Percentiles rank a stretch among this genome's conserved stretches.
phyloP scores from a whole-genome alignment of 2,113 vertebrate species.

The Dasyprocta punctata region DNA sequence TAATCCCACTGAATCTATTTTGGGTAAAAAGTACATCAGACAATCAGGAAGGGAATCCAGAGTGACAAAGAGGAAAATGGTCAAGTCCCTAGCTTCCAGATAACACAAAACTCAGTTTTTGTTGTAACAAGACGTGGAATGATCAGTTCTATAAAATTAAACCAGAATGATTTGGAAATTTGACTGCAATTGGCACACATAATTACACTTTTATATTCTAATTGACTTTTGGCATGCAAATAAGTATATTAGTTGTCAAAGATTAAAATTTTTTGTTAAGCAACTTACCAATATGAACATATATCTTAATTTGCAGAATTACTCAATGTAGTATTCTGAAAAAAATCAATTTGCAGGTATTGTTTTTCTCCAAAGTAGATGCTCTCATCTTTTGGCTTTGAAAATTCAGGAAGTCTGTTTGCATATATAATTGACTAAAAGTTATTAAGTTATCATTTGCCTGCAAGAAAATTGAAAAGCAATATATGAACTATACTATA shows the following conservation, averaged over 20 bases:
- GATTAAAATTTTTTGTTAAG: neutral
- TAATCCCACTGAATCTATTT: neutral
- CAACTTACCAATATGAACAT: neutral
- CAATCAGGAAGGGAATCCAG: neutral
- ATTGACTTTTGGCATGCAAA: neutral
- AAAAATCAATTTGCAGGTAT: neutral
- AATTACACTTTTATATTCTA: conserved; percentile 24
- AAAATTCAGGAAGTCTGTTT: neutral
- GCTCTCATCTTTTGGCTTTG: neutral
- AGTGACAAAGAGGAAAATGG: neutral
- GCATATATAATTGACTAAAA: neutral
- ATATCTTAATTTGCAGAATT: conserved; percentile 17
- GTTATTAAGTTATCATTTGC: conserved; percentile 4
- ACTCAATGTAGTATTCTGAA: neutral
- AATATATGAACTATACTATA: neutral
- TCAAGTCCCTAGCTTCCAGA: neutral
- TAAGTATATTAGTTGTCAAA: conserved; percentile 38
- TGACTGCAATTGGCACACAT: neutral
- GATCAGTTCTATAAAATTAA: conserved; percentile 19
- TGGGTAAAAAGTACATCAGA: neutral
- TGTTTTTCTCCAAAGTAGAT: neutral
- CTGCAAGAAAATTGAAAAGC: neutral
- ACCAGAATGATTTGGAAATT: neutral
- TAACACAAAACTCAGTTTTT: neutral
- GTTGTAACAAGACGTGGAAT: neutral